Percentiles rank a stretch among this genome's conserved stretches.
Conservation (phyloP, 1,140 invertebrate species). For the Lordiphosa stackelbergi region DNA sequence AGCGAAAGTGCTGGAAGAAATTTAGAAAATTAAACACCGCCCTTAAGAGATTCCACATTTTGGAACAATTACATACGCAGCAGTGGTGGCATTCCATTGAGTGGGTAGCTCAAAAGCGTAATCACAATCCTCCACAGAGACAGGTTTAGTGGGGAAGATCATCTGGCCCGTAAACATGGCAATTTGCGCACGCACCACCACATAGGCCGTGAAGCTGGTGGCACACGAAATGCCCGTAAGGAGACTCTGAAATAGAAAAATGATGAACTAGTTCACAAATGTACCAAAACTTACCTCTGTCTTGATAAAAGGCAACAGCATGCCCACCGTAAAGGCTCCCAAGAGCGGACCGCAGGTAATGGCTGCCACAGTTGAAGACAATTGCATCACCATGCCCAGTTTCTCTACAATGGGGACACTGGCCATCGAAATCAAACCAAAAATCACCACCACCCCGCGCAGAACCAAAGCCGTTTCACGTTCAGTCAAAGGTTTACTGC, state of each 20-base stretch:
- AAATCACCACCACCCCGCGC: slow-evolving; percentile 80
- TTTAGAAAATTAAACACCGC: not conserved
- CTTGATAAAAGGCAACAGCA: slow-evolving; percentile 89
- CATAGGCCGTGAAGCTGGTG: slow-evolving; percentile 37
- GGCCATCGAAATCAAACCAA: slow-evolving; percentile 82
- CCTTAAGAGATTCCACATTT: not conserved
- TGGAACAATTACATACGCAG: slow-evolving; percentile 44
- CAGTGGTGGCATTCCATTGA: slow-evolving; percentile 38
- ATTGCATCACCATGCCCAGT: slow-evolving; percentile 85
- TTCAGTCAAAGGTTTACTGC: slow-evolving; percentile 81
- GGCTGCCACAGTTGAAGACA: slow-evolving; percentile 86
- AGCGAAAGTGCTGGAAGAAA: slow-evolving; percentile 5
- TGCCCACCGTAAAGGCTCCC: slow-evolving; percentile 90
- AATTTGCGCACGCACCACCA: slow-evolving; percentile 51
- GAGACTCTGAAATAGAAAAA: slow-evolving; percentile 34
- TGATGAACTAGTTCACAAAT: not conserved
- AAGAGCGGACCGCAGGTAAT: slow-evolving; percentile 90
- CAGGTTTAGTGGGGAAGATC: slow-evolving; percentile 42
- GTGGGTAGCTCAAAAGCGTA: slow-evolving; percentile 39
- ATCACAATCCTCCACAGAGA: slow-evolving; percentile 50
- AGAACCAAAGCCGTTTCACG: slow-evolving; percentile 81
- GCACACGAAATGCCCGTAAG: slow-evolving; percentile 40
- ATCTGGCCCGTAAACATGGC: slow-evolving; percentile 46
- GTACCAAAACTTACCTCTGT: slow-evolving; percentile 76
- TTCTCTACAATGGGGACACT: slow-evolving; percentile 84